Base-by-base conservation (phyloP, 2,888 invertebrate genomes). In the Lithophane semibrunnea region DNA sequence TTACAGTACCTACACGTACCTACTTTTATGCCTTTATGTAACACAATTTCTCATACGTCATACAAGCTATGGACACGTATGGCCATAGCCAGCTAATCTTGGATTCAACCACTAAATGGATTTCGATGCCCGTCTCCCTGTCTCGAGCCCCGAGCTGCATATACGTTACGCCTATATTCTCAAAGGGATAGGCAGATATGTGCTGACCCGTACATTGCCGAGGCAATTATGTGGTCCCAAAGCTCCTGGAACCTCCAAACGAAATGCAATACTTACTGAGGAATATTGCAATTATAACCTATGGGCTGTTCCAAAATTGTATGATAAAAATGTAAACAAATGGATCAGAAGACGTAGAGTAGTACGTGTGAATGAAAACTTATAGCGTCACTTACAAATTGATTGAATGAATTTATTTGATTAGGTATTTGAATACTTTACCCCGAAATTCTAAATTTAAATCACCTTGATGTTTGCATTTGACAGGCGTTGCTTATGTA, bases 71-170 rank as follows among this genome's bases (percentile, higher is more conserved):
- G 24, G 58, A 67, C 67, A 66, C 44, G 65, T 69, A 64, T 77
- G 16, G 29, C 61, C 18, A 24, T 16, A 56, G 65, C 29, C 49
- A 74, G 7, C 56, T 80, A 76, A 88, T 82, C 72, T 82, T 72
- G 72, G 63, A 82, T 86, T 76, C 77, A 75, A 73, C 61, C 74
- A 73, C 73, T 80, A 82, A 86, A 82, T 76, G 69, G 61, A 79
- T 75, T 77, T 73, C 70, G 44, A 56, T 67, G 58, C 63, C 37
- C 64, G 47, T 29, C 54, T 47, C 9, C 44, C 63, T 52, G 47
- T 75, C 63, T 75, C 52, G 56, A 56, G 18, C 2, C 13, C 64
- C 54, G n/a, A 63, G 44, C 49, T 64, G 47, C 56, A 63, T 56
- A 42, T 42, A 72, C 24, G 42, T 73, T 24, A 81, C 7, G 18